Conservation (phyloP, 2,113 vertebrate genomes). For the Podarcis raffonei region DNA sequence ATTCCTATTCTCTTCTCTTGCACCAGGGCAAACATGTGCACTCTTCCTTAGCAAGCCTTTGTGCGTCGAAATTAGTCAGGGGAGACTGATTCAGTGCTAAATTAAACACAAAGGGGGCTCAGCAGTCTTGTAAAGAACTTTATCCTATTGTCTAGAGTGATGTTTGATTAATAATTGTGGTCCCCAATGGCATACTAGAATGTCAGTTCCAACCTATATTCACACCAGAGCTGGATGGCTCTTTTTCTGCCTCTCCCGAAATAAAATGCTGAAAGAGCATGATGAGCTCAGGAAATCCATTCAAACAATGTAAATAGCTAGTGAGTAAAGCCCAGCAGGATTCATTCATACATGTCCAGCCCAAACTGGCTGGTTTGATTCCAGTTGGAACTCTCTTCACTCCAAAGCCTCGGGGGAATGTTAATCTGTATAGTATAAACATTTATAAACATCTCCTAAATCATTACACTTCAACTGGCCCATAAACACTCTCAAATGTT, state of each 20-base stretch:
- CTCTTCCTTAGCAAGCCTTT: background rate
- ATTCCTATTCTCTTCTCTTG: background rate
- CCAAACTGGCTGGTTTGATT: conserved; percentile 70
- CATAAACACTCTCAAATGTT: conserved; percentile 74
- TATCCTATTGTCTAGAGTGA: conserved; percentile 52
- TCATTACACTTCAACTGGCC: conserved; percentile 78
- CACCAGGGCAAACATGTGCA: background rate
- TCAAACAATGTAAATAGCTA: conserved; percentile 67
- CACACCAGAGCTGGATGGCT: conserved; percentile 25
- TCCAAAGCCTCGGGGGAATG: conserved; percentile 74
- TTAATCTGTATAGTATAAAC: conserved; percentile 78
- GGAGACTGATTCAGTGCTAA: conserved; percentile 17
- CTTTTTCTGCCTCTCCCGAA: conserved; percentile 52
- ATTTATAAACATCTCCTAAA: conserved; percentile 79
- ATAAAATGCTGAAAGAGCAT: conserved; percentile 49
- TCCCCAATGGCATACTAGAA: conserved; percentile 23
- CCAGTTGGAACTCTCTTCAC: conserved; percentile 74
- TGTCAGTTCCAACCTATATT: conserved; percentile 42
- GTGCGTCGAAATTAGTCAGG: conserved; percentile 51
- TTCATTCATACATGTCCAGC: conserved; percentile 72
- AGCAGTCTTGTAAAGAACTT: conserved; percentile 29
- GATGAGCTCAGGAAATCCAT: conserved; percentile 67
- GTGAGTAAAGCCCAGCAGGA: conserved; percentile 65
- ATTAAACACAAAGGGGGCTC: conserved; percentile 46
- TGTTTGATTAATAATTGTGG: conserved; percentile 18